These are phyloP conservation scores for Pipistrellus kuhlii DNA, from an alignment of 2,797 vertebrate species.

Conservation along the genomic window DNA sequence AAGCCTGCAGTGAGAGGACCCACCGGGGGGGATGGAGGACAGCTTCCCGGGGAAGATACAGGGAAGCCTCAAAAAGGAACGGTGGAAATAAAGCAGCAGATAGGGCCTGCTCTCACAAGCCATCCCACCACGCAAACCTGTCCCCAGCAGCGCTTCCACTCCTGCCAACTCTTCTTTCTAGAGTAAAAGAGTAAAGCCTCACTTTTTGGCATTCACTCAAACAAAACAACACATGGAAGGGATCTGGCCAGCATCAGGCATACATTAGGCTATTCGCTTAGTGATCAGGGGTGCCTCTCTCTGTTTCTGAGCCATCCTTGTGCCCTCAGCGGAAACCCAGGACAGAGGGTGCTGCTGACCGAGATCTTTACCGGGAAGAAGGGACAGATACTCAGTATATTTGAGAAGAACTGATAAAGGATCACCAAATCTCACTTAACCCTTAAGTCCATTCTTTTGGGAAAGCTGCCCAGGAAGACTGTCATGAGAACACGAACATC, in stretches of 20 bases:
- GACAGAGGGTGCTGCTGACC: not conserved
- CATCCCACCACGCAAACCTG: not conserved
- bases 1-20: not conserved
- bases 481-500: not conserved
- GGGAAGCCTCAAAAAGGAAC: slow-evolving; percentile 6
- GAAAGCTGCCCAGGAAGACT: not conserved
- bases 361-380: not conserved
- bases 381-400: not conserved
- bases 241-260: not conserved
- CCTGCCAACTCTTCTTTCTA: not conserved
- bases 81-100: not conserved
- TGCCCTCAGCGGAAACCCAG: not conserved
- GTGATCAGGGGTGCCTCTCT: not conserved
- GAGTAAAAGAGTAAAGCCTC: not conserved
- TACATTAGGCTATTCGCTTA: not conserved
- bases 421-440: not conserved
- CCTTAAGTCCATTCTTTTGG: not conserved
- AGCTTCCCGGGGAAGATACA: not conserved
- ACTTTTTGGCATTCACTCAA: not conserved
- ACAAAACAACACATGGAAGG: not conserved
- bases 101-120: not conserved
- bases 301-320: not conserved
- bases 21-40: not conserved
- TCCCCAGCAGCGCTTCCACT: not conserved
- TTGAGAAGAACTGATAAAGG: not conserved